phyloP scores from a whole-genome alignment of 2,797 vertebrate genomes.

The Apogon talboti region DNA sequence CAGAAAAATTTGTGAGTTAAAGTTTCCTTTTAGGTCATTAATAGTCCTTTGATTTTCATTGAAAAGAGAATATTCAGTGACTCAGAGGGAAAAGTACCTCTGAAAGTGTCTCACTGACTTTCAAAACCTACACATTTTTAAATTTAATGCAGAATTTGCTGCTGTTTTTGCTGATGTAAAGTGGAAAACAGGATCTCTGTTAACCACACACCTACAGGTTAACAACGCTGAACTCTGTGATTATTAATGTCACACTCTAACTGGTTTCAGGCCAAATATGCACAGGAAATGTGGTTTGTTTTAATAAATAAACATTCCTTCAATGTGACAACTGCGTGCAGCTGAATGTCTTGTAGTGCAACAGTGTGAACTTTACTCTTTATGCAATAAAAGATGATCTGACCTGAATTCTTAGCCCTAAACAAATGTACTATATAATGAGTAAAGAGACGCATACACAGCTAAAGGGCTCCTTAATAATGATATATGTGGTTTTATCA shows the following conservation, averaged over 20 bases:
- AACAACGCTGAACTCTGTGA: background rate
- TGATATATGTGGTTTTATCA: too few species aligned
- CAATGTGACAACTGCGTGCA: background rate
- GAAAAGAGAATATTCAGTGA: background rate
- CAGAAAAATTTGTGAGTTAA: too few species aligned
- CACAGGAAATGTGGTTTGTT: background rate
- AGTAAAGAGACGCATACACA: too few species aligned
- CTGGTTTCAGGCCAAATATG: background rate
- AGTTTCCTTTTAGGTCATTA: too few species aligned
- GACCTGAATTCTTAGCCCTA: too few species aligned
- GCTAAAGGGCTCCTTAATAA: too few species aligned
- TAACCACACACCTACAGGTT: slow-evolving; percentile 19
- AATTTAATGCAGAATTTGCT: background rate
- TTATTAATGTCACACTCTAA: background rate
- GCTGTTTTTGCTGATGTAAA: slow-evolving; percentile 30
- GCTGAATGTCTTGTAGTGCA: background rate
- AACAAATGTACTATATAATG: too few species aligned
- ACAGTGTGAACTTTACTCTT: too few species aligned
- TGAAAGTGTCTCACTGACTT: background rate
- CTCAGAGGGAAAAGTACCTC: background rate
- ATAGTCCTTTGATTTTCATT: too few species aligned
- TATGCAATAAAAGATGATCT: too few species aligned
- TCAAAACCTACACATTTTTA: slow-evolving; percentile 25
- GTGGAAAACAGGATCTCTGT: slow-evolving; percentile 31
- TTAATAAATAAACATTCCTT: background rate